phyloP scores from a whole-genome alignment of 2,797 vertebrate species.

The Phalloptychus januarius region DNA sequence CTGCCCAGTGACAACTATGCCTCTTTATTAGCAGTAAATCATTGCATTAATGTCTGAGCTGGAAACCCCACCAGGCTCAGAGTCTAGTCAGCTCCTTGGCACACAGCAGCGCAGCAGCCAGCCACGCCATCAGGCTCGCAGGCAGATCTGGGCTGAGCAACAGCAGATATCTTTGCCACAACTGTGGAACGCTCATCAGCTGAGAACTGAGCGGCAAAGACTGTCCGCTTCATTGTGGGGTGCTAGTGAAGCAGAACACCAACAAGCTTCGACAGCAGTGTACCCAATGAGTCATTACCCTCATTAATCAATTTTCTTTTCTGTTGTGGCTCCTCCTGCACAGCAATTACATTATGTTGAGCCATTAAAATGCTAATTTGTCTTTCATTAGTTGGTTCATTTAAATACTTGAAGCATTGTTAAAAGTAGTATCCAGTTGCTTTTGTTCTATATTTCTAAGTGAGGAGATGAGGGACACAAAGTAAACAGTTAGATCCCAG shows the following conservation, averaged over 20 bases:
- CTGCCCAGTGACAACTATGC: conserved; percentile 62
- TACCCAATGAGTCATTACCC: conserved; percentile 43
- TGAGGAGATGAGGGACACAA: neutral
- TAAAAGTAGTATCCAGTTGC: conserved; percentile 12
- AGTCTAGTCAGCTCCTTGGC: conserved; percentile 60
- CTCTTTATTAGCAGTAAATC: conserved; percentile 69
- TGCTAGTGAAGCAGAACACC: conserved; percentile 52
- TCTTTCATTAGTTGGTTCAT: conserved; percentile 30
- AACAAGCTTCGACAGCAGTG: conserved; percentile 42
- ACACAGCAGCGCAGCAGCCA: conserved; percentile 24
- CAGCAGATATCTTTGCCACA: conserved; percentile 54
- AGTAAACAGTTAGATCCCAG: conserved; percentile 1
- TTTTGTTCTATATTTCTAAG: neutral
- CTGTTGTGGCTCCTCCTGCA: conserved; percentile 33
- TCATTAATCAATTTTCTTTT: conserved; percentile 55
- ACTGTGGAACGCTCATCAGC: conserved; percentile 51
- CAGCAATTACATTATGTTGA: conserved; percentile 40
- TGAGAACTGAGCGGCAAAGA: conserved; percentile 40
- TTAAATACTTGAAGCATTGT: conserved; percentile 6
- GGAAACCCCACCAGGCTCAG: conserved; percentile 57
- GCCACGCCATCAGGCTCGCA: conserved; percentile 61
- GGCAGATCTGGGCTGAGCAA: conserved; percentile 54
- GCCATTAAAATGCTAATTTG: conserved; percentile 63
- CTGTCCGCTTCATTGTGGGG: conserved; percentile 22
- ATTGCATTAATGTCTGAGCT: conserved; percentile 63